Conservation (phyloP, 2,113 vertebrate genomes). For the Colaptes auratus region DNA sequence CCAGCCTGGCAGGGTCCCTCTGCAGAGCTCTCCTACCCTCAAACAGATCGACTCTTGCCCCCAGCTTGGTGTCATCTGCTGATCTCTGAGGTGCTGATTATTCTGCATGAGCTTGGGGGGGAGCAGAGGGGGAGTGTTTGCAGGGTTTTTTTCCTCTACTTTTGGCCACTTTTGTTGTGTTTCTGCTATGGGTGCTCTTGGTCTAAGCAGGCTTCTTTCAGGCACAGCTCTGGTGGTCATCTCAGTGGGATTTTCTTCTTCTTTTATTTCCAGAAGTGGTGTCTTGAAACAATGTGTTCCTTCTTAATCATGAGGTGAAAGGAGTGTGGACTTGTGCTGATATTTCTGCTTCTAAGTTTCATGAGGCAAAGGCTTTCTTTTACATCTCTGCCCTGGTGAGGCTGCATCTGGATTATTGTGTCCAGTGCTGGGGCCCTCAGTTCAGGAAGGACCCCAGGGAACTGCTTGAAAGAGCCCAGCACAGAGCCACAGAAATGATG, state of each 20-base stretch:
- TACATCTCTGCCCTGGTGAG: background rate
- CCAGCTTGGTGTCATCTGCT: background rate
- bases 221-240: background rate
- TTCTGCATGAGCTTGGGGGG: background rate
- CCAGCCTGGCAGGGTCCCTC: no score
- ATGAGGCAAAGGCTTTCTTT: background rate
- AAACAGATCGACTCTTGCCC: no score
- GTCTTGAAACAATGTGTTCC: background rate
- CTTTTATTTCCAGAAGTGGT: background rate
- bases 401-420: no score
- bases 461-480: no score
- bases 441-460: no score
- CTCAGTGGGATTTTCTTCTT: background rate
- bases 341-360: background rate
- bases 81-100: background rate
- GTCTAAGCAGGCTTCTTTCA: background rate
- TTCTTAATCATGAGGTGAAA: background rate
- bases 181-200: background rate
- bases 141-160: background rate
- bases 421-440: no score
- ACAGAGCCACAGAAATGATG: no score
- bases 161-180: background rate
- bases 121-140: background rate
- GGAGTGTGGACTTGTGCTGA: background rate
- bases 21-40: no score